These are phyloP conservation scores for Glyphotaelius pellucidus DNA, from an alignment of 2,888 invertebrate species.

Conservation along the genomic window DNA sequence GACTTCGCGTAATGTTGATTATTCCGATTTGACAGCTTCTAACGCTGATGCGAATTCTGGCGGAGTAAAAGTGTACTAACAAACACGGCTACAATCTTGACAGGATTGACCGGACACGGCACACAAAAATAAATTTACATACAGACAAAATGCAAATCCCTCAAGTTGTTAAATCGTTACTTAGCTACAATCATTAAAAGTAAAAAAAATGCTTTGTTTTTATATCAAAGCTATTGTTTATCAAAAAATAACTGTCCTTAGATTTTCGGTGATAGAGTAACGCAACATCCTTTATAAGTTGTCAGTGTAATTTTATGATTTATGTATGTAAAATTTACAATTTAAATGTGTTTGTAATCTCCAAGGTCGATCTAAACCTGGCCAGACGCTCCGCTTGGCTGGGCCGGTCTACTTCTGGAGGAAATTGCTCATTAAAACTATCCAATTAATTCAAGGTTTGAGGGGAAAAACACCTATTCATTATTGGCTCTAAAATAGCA, in stretches of 20 bases:
- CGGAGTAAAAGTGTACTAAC: too few relatives aligned
- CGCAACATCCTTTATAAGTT: background rate
- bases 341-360: background rate
- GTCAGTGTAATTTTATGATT: background rate
- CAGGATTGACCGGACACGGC: too few relatives aligned
- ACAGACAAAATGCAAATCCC: too few relatives aligned
- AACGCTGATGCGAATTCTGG: too few relatives aligned
- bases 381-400: background rate
- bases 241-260: background rate
- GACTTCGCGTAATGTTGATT: too few relatives aligned
- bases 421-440: background rate
- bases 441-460: background rate
- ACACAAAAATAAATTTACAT: too few relatives aligned
- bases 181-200: too few relatives aligned
- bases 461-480: background rate
- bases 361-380: background rate
- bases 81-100: too few relatives aligned
- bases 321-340: background rate
- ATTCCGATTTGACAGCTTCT: too few relatives aligned
- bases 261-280: background rate
- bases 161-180: too few relatives aligned
- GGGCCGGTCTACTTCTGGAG: background rate
- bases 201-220: too few relatives aligned
- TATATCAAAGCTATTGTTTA: background rate
- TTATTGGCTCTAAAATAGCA: too few relatives aligned